Evolutionary conservation across 2,113 vertebrate genomes (phyloP), one percentile per base, ranked within the genome.

Genomic region (Dryoscopus gambensis): DNA sequence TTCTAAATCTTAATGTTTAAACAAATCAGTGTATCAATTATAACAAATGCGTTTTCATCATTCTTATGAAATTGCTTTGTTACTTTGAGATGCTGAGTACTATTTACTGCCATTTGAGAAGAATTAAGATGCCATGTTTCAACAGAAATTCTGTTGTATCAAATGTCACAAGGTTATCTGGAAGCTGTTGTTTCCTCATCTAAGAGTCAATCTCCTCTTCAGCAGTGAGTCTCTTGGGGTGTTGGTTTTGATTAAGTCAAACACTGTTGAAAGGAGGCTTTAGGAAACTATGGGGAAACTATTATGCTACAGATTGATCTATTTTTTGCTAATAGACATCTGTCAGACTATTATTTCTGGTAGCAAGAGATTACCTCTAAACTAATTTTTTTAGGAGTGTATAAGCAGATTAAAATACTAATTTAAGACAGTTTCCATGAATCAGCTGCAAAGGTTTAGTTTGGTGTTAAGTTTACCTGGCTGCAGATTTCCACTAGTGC

Each of bases 31-130:
- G 4, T 24, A 49, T 27, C 42, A 44, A 6, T 76, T 63, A 47
- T 40, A 28, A 39, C 11, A 79, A 56, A 69, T 1, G 0, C 0
- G 0, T 24, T 81, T 81, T 40, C 35, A 33, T 75, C 11, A 49
- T 74, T 31, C 37, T 82, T 42, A n/a, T 65, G 16, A 89, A 63
- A 31, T 9, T 24, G 1, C 18, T 71, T 55, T 42, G 8, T 37
- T 67, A 50, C 65, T 76, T n/a, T 79, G 53, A 73, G 39, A 59
- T 53, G 8, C 17, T 65, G 20, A 78, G 46, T 87, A 35, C 8
- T 37, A 24, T 68, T 67, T 84, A 40, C 35, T 57, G 30, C 13
- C 15, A 50, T 68, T 63, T 80, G 22, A 68, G 44, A 68, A 49
- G 14, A 73, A 77, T 64, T 47, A 68, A 64, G 23, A 52, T 47